These are phyloP conservation scores for Cryptoleucopteryx plumbea DNA, from an alignment of 2,113 vertebrate genomes.

Conservation along the genomic window DNA sequence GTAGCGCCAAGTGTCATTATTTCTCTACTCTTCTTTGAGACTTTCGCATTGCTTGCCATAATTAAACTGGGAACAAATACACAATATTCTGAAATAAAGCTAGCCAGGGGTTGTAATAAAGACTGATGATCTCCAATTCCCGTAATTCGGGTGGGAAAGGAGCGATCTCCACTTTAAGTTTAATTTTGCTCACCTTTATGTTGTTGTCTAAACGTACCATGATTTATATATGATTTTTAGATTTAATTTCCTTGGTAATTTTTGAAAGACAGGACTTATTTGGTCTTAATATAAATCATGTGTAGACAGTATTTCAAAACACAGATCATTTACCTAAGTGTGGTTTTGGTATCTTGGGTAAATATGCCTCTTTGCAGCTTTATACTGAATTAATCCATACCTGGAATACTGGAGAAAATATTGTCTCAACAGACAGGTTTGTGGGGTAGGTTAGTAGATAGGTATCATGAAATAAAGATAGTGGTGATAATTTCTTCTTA, in stretches of 20 bases:
- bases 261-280: neutral
- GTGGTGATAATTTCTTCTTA: neutral
- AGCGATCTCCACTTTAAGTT: neutral
- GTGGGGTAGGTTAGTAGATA: neutral
- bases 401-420: neutral
- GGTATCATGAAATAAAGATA: neutral
- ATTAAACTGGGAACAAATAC: neutral
- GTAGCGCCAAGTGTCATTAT: neutral
- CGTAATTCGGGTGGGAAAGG: neutral
- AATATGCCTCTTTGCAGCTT: neutral
- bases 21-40: neutral
- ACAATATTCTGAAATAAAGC: neutral
- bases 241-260: neutral
- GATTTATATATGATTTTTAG: neutral
- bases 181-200: neutral
- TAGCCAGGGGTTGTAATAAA: neutral
- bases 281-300: neutral
- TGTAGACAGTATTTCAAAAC: neutral
- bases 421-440: too few relatives aligned
- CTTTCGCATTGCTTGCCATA: fast-evolving
- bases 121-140: neutral
- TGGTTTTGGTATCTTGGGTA: neutral
- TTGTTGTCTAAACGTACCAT: neutral
- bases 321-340: neutral
- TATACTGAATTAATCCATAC: neutral